A percentile compares a stretch with the other conserved stretches of the same genome.
These are phyloP conservation scores for Andrena chrysosceles DNA, from an alignment of 2,888 invertebrate species.

Conservation along the genomic window DNA sequence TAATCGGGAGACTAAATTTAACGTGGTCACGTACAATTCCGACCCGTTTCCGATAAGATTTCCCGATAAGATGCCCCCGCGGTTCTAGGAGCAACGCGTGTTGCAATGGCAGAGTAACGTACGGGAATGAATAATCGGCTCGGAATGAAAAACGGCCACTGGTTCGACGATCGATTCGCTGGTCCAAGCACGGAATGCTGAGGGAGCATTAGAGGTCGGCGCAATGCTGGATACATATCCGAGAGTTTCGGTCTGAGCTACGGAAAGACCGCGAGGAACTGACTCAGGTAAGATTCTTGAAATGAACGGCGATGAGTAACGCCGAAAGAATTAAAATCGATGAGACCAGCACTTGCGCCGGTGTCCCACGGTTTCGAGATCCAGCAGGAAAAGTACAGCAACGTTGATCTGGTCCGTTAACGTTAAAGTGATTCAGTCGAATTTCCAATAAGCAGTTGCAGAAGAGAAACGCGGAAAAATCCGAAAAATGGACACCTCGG, in stretches of 20 bases:
- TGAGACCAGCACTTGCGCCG: neutral
- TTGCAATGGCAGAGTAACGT: constrained; percentile 20
- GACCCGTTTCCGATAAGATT: constrained; percentile 43
- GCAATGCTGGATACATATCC: neutral
- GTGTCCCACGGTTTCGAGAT: neutral
- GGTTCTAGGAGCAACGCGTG: constrained; percentile 30
- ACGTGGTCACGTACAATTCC: constrained; percentile 15
- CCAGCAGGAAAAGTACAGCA: constrained; percentile 8
- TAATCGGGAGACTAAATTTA: constrained; percentile 37
- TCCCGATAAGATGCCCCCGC: constrained; percentile 39
- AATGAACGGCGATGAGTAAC: constrained; percentile 46
- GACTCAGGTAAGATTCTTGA: constrained; percentile 49
- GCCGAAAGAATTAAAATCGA: constrained; percentile 17
- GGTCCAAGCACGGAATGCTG: constrained; percentile 12
- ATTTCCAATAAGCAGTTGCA: constrained; percentile 30
- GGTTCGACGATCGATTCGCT: constrained; percentile 29
- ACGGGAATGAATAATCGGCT: constrained; percentile 47
- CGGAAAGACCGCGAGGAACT: constrained; percentile 8
- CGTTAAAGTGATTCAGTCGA: constrained; percentile 41
- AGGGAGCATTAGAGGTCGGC: neutral
- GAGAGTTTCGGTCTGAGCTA: no score
- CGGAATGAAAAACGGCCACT: constrained; percentile 21
- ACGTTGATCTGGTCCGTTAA: neutral
- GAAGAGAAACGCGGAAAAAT: neutral
- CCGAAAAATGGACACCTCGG: neutral